A percentile compares a stretch with the other conserved stretches of the same genome.
Conservation (phyloP, 2,888 invertebrate genomes). For the Pandemis heparana region DNA sequence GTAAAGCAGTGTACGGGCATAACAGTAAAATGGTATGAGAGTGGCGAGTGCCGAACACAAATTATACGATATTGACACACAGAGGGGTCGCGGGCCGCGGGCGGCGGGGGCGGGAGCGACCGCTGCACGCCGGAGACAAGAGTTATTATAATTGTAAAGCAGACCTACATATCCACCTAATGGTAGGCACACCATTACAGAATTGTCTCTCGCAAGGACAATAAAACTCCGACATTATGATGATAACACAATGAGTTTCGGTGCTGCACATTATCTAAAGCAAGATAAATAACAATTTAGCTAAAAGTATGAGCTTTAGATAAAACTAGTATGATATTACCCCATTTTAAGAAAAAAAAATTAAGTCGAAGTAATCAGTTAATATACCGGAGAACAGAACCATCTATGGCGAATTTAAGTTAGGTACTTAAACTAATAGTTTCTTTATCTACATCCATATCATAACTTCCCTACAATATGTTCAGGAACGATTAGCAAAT, state of each 20-base stretch:
- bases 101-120: constrained; percentile 32
- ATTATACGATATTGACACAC: constrained; percentile 48
- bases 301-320: too few species aligned
- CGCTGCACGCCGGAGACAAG: constrained; percentile 42
- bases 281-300: too few species aligned
- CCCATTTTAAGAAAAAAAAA: too few species aligned
- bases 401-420: too few species aligned
- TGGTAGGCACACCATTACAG: constrained; percentile 40
- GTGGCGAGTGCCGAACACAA: constrained; percentile 42
- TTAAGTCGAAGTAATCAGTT: too few species aligned
- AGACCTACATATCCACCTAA: constrained; percentile 43
- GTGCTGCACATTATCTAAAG: neutral
- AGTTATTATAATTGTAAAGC: constrained; percentile 49
- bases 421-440: too few species aligned
- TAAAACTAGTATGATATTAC: too few species aligned
- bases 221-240: constrained; percentile 30
- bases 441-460: too few species aligned
- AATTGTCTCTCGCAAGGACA: constrained; percentile 40
- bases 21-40: constrained; percentile 36
- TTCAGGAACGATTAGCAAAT: too few species aligned
- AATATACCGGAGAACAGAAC: too few species aligned
- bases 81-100: constrained; percentile 28
- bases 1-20: constrained; percentile 21
- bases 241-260: constrained; percentile 27
- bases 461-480: too few species aligned